Conservation (phyloP, 2,888 invertebrate genomes). For the Agrilus biguttatus region DNA sequence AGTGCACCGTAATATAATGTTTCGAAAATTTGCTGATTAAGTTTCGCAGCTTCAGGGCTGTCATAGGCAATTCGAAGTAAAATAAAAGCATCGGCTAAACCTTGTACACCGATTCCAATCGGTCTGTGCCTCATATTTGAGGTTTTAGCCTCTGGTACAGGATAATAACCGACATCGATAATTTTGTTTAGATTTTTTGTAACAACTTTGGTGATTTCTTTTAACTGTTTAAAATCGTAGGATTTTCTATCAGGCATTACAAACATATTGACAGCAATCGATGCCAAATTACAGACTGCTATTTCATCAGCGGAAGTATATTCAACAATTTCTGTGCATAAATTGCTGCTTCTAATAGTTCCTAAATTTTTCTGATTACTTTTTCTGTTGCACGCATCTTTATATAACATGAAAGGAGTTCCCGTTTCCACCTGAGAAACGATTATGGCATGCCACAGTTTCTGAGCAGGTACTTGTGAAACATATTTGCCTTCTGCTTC, state of each 20-base stretch:
- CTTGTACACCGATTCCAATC: slow-evolving; percentile 92
- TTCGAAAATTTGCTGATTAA: slow-evolving; percentile 95
- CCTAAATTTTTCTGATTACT: slow-evolving; percentile 97
- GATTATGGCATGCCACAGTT: slow-evolving; percentile 87
- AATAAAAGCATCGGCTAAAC: slow-evolving; percentile 92
- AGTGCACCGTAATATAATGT: slow-evolving; percentile 95
- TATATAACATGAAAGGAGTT: slow-evolving; percentile 93
- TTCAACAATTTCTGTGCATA: slow-evolving; percentile 96
- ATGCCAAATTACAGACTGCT: slow-evolving; percentile 96
- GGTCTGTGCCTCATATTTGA: slow-evolving; percentile 83
- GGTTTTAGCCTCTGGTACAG: slow-evolving; percentile 70
- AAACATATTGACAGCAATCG: slow-evolving; percentile 92
- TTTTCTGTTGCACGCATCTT: slow-evolving; percentile 92
- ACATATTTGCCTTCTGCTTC: slow-evolving; percentile 61
- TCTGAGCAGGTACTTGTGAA: slow-evolving; percentile 62
- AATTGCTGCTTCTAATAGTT: slow-evolving; percentile 94
- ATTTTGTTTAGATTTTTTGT: slow-evolving; percentile 91
- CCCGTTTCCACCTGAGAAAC: slow-evolving; percentile 96
- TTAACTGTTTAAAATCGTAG: slow-evolving; percentile 79
- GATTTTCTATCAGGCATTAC: slow-evolving; percentile 58
- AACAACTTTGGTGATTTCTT: slow-evolving; percentile 73
- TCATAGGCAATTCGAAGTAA: slow-evolving; percentile 89
- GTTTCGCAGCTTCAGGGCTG: slow-evolving; percentile 63
- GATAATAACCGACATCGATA: slow-evolving; percentile 94
- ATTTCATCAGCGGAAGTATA: slow-evolving; percentile 87